Base-by-base conservation (phyloP, 2,797 vertebrate genomes). In the Sebastes melanostomus region DNA sequence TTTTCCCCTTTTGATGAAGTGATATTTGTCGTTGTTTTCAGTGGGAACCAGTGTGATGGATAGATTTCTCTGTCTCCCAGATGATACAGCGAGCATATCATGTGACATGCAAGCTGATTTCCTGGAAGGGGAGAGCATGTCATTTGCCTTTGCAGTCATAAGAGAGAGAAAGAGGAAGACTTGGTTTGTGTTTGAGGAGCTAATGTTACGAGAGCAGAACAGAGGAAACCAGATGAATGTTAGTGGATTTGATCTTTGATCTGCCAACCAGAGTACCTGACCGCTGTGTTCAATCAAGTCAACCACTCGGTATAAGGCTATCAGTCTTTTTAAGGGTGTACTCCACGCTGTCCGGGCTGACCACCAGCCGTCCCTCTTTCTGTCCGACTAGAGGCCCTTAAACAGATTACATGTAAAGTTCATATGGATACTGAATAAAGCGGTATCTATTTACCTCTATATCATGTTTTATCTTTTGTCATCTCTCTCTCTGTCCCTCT, bases 231-330 rank as follows among this genome's bases (percentile, higher is more conserved):
- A 83, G 82, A 87, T 78, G 55, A 80, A 89, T 84, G 87, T 83
- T 78, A 46, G 81, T 88, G 78, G 78, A 90, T 86, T 77, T 83
- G 82, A 92, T 86, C 83, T 77, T 80, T 87, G 84, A 86, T 91
- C 86, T 81, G 72, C 78, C 67, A 88, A 81, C 34, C 78, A 75
- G 67, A 81, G 74, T 74, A 90, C 80, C 89, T 91, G 82, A 85
- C 87, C 66, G 4, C 89, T 81, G 77, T 78, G 80, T 81, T 81
- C 66, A 89, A 83, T 89, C 72, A 85, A 83, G 80, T 63, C 79
- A 79, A 46, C 71, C 69, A 10, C 73, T 80, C 30, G 1, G 68
- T 83, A 59, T 69, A 58, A 85, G 46, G 58, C 79, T 20, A 82
- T 88, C 72, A 0, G 69, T 81, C 84, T 75, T 88, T 63, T 52